Conservation (phyloP, 2,113 vertebrate species). For the Calcarius ornatus region DNA sequence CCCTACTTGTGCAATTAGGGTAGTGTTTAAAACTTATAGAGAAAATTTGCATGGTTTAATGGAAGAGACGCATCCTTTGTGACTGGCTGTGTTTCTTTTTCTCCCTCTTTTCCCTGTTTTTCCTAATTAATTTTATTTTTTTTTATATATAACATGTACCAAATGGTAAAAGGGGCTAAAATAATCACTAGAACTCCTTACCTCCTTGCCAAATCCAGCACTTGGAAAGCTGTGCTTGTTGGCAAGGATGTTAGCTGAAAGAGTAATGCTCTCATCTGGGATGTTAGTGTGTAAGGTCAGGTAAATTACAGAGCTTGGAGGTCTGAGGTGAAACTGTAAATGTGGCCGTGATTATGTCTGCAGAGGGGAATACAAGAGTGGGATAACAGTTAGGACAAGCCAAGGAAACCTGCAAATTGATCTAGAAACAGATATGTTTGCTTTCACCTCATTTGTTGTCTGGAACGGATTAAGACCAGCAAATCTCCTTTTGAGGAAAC, state of each 20-base stretch:
- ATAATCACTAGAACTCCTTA: neutral
- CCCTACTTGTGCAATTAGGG: neutral
- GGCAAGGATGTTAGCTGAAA: neutral
- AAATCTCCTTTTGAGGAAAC: neutral
- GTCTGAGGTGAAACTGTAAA: neutral
- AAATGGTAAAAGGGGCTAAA: neutral
- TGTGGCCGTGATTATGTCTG: neutral
- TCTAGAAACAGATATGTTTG: neutral
- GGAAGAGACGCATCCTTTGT: neutral
- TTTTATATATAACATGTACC: neutral
- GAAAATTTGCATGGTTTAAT: neutral
- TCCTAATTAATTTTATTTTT: too few relatives aligned
- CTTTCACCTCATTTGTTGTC: neutral
- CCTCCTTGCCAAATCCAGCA: neutral
- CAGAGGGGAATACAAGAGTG: neutral
- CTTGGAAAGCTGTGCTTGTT: neutral
- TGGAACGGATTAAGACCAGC: neutral
- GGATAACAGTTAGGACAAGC: neutral
- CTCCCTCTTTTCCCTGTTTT: rapidly evolving
- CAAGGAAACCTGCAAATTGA: neutral
- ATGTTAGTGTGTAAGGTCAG: neutral
- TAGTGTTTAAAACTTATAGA: neutral
- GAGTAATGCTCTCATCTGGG: neutral
- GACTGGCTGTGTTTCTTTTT: neutral
- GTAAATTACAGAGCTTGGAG: neutral